Base-by-base conservation (phyloP, 2,888 invertebrate genomes). In the Cataglyphis rosenhaueri region DNA sequence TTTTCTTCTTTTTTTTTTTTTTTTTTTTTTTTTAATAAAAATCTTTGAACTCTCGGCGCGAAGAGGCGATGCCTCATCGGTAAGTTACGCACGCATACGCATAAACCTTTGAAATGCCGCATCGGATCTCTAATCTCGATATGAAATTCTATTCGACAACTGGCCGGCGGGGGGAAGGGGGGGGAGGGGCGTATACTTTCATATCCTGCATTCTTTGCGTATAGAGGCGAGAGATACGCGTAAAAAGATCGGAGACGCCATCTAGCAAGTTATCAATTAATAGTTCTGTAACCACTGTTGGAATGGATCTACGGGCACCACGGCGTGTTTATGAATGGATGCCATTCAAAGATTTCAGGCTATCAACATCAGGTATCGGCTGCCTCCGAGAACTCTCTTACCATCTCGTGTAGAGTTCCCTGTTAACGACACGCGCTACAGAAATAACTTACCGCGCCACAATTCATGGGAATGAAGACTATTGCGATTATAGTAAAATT, bases 31-130 rank as follows among this genome's bases (percentile, higher is more conserved):
- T 44, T 15, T 44, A 38, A 82, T 32, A 85, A 86, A 86, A 81
- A 52, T 61, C 74, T 76, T 81, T 88, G 75, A 88, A 87, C 84
- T 86, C 84, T 84, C 79, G 66, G 86, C n/a, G n/a, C 55, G 81
- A 87, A 88, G 41, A 89, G 83, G 78, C 68, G 76, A 85, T 84
- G 81, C 76, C 86, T 89, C 89, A 89, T 89, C 86, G 84, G 88
- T 76, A 90, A 83, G 85, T 88, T 85, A 84, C 79, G 84, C 90
- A 84, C 88, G 90, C 85, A 73, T 85, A 75, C 85, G 83, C 81
- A 82, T 82, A 82, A 85, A 82, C 76, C 86, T 89, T 89, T 89
- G 85, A 90, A 84, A 81, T 85, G 83, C 86, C 87, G 90, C 88
- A 44, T 48, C 52, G 75, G 59, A 83, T 83, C 65, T 79, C 78